Evolutionary conservation across 2,888 invertebrate genomes (phyloP).

Genomic region (Heliconius hortense): DNA sequence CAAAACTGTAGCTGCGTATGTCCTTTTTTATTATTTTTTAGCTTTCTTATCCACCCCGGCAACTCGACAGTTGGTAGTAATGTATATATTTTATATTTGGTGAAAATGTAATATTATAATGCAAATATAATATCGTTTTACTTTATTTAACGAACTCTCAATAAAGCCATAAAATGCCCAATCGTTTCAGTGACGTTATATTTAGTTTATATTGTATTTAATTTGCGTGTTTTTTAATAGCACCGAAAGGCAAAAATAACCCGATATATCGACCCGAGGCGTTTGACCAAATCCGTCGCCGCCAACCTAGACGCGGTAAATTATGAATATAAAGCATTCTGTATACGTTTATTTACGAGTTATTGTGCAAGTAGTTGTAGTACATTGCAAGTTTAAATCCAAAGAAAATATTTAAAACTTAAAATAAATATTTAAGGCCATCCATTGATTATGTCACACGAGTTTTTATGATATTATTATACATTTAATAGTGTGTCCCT

Average conservation of each 20-base stretch:
- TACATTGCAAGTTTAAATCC: neutral
- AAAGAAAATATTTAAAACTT: conserved; percentile 11
- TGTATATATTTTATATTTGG: too few relatives aligned
- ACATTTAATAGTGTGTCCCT: too few relatives aligned
- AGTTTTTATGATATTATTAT: neutral
- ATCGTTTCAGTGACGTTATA: neutral
- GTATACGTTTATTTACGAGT: conserved; percentile 45
- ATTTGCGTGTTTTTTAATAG: conserved; percentile 61
- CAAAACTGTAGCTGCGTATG: too few relatives aligned
- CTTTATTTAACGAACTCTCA: neutral
- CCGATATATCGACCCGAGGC: conserved; percentile 76
- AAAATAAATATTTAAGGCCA: neutral
- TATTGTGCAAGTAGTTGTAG: conserved; percentile 18
- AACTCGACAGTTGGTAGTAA: too few relatives aligned
- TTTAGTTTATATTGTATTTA: conserved; percentile 7
- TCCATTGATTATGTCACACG: neutral
- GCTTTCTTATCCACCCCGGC: too few relatives aligned
- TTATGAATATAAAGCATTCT: conserved; percentile 57
- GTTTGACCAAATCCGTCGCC: conserved; percentile 73
- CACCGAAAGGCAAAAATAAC: conserved; percentile 78
- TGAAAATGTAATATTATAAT: too few relatives aligned
- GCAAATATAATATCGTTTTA: too few relatives aligned
- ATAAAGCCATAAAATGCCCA: too few relatives aligned
- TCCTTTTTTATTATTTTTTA: too few relatives aligned
- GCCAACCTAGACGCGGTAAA: conserved; percentile 76